Base-by-base conservation (phyloP, 2,113 vertebrate species). In the Tyto alba region DNA sequence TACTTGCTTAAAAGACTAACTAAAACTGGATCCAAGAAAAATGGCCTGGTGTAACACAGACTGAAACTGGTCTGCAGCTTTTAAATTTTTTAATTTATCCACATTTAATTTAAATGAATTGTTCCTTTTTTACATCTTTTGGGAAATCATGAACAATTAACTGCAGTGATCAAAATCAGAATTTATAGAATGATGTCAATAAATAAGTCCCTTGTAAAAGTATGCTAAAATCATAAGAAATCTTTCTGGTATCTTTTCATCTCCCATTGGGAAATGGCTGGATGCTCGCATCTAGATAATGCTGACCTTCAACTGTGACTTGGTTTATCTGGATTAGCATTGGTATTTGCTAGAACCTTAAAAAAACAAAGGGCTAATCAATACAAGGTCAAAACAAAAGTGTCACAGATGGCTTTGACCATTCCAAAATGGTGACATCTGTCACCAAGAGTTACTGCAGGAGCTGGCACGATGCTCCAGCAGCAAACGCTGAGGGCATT, bases 301-400 rank as follows among this genome's bases (percentile, higher is more conserved):
- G 84, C 78, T 95, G 97, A 97, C 95, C 86, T 96, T 96, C 94
- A 74, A 21, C 6, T 80, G 88, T 68, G 93, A 89, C 89, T 90
- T 68, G 74, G 87, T 93, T 96, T 89, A 80, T 95, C 94, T 91
- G 94, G 94, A 97, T 97, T 97, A 97, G 93, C 93, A 84, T 81
- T 63, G 10, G 84, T 97, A 94, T 97, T 97, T 96, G 95, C 94
- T 73, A 78, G 93, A 95, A 79, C 71, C 74, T 96, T 72, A 66
- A 80, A 94, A 94, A 93, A 93, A 73, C 92, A 97, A 92, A 75
- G 25, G 73, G 53, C 71, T 88, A 92, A 97, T 97, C 96, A 95
- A 97, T 97, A 95, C 80, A 77, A 92, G 95, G 94, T 95, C 96
- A 96, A 91, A 97, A 89, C 71, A 83, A 53, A 97, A 88, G 89